These are phyloP conservation scores for Drosophila rellima DNA, from an alignment of 2,888 invertebrate species.

Conservation along the genomic window DNA sequence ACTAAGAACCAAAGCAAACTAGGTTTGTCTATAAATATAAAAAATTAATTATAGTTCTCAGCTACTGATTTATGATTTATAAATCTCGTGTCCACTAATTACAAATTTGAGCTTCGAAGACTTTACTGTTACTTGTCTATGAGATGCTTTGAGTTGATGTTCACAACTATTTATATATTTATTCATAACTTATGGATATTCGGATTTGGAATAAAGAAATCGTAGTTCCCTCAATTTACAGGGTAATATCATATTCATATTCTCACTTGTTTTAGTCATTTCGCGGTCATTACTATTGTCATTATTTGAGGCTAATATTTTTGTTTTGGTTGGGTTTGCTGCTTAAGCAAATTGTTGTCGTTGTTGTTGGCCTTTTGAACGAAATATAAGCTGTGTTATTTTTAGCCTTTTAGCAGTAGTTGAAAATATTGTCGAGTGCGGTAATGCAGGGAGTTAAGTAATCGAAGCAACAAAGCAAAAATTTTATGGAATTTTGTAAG, in stretches of 20 bases:
- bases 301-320: constrained; percentile 58
- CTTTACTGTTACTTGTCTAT: constrained; percentile 3
- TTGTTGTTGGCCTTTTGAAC: constrained; percentile 26
- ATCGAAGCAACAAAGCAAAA: constrained; percentile 37
- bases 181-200: neutral
- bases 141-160: neutral
- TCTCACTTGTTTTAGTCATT: neutral
- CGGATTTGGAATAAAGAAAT: neutral
- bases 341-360: constrained; percentile 43
- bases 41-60: neutral
- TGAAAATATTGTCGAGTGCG: constrained; percentile 47
- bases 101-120: neutral
- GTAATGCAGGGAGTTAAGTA: constrained; percentile 48
- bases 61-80: constrained; percentile 13
- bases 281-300: constrained; percentile 31
- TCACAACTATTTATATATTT: neutral
- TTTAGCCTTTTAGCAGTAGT: constrained; percentile 37
- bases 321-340: constrained; percentile 53
- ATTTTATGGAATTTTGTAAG: constrained; percentile 27
- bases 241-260: constrained; percentile 9
- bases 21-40: neutral
- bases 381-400: constrained; percentile 68
- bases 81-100: too few species aligned
- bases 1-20: neutral
- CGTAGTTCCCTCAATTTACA: neutral